Percentiles rank a stretch among this genome's conserved stretches.
These are phyloP conservation scores for Pampusana beccarii DNA, from an alignment of 2,113 vertebrate genomes.

Conservation along the genomic window DNA sequence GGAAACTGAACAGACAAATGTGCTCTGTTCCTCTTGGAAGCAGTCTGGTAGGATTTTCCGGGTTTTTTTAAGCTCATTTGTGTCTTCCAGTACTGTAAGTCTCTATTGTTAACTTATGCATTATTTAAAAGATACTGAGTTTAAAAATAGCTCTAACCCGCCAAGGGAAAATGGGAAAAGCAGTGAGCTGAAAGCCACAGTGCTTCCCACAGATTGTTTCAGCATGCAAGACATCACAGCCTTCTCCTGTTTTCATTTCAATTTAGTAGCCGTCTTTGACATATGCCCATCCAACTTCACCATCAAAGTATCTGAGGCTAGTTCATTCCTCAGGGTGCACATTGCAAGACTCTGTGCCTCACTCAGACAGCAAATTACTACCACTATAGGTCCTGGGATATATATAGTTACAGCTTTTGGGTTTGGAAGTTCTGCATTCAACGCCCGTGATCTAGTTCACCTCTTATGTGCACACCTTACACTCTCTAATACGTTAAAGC, in stretches of 20 bases:
- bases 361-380: background rate
- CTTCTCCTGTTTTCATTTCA: background rate
- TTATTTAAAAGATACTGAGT: conserved; percentile 59
- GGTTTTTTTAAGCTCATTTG: background rate
- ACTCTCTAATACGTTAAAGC: background rate
- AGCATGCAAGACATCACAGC: conserved; percentile 7
- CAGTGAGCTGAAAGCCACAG: conserved; percentile 32
- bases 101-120: conserved; percentile 67
- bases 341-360: background rate
- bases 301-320: background rate
- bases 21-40: conserved; percentile 24
- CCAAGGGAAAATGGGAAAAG: conserved; percentile 45
- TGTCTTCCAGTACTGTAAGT: conserved; percentile 41
- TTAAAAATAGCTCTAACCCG: conserved; percentile 61
- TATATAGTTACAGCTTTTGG: background rate
- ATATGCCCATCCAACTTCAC: background rate
- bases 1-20: conserved; percentile 40
- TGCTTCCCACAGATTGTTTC: background rate
- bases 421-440: background rate
- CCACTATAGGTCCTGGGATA: background rate
- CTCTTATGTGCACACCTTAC: background rate
- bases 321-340: background rate
- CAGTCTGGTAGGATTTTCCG: conserved; percentile 29
- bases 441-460: background rate
- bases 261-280: background rate